phyloP scores from a whole-genome alignment of 2,797 vertebrate genomes.

The Alauda arvensis region DNA sequence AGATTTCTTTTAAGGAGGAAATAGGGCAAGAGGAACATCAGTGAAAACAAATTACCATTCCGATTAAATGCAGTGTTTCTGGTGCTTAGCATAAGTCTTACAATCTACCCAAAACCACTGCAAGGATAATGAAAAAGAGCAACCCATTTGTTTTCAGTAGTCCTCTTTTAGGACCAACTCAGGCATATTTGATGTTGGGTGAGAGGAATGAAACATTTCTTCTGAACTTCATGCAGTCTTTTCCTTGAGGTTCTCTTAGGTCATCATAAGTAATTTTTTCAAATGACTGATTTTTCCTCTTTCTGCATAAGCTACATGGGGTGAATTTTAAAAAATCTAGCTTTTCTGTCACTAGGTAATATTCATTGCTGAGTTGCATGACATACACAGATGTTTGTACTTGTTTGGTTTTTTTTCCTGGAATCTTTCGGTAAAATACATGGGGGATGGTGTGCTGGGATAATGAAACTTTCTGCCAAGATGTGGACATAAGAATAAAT shows the following conservation, averaged over 20 bases:
- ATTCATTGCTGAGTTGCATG: neutral
- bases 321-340: neutral
- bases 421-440: neutral
- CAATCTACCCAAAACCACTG: neutral
- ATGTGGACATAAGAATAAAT: neutral
- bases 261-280: neutral
- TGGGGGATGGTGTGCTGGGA: neutral
- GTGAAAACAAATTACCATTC: neutral
- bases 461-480: neutral
- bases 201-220: neutral
- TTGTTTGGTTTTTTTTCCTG: neutral
- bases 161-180: neutral
- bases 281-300: neutral
- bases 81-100: neutral
- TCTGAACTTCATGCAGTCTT: neutral
- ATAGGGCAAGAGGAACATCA: neutral
- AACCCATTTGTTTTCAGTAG: neutral
- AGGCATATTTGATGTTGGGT: neutral
- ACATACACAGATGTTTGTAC: neutral
- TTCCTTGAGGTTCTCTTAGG: neutral
- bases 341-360: neutral
- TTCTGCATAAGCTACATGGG: neutral
- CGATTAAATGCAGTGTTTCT: neutral
- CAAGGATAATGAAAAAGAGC: neutral
- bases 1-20: neutral